Evolutionary conservation across 2,888 invertebrate genomes (phyloP), one percentile per base, ranked within the genome.

Genomic region (Coelogynopora nodosa): DNA sequence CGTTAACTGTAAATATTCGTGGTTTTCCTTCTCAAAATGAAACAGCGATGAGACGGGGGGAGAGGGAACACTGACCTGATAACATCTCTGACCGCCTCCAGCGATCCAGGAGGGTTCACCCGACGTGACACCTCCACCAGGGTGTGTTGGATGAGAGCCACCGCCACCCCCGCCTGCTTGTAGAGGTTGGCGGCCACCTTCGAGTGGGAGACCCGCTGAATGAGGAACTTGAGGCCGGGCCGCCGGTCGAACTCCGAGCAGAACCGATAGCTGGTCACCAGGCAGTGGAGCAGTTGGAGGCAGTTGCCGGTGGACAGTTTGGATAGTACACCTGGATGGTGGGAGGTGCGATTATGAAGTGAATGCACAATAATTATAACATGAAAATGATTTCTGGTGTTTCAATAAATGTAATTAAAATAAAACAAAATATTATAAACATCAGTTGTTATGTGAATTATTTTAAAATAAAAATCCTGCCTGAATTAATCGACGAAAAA

Each of bases 221-320:
- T 94, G 0, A 97, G 94, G 91, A 97, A 97, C 92, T 97, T 97
- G 27, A 97, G 93, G 0, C 97, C 97, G 0, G 97, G 97, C 31
- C 97, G 94, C 5, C 94, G 94, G 91, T 97, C 97, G 91, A 97
- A 97, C 90, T 95, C 95, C 91, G 95, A 93, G 0, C 97, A 95
- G 87, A 95, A 94, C 85, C 94, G 94, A 90, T 96, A 95, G 0
- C 97, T 96, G 87, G 95, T 93, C 89, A 96, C 95, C 88, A 97
- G 89, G 88, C 90, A 90, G 27, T 90, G 88, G 85, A 91, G 88
- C 80, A 92, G 88, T 84, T 89, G n/a, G n/a, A n/a, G n/a, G n/a
- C n/a, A n/a, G n/a, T 23, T 28, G 5, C 49, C 18, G 10, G 18
- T 18, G 10, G 49, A 49, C 18, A 49, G 49, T 13, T 18, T n/a